Percentiles rank a stretch among this genome's conserved stretches.
These are phyloP conservation scores for Brevipalpus yothersi DNA, from an alignment of 1,140 invertebrate genomes.

Conservation along the genomic window DNA sequence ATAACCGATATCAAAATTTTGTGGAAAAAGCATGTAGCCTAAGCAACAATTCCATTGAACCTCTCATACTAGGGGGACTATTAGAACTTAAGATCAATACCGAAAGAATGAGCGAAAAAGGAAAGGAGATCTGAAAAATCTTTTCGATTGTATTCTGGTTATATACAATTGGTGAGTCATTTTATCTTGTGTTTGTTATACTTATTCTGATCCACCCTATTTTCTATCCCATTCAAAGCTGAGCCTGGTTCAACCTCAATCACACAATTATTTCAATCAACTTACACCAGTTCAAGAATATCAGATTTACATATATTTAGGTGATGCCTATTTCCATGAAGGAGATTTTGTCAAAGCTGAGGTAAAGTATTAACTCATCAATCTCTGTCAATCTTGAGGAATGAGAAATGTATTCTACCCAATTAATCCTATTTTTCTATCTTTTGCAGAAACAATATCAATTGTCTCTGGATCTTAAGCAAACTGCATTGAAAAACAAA, in stretches of 20 bases:
- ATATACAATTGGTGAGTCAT: too few relatives aligned
- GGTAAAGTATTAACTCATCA: too few relatives aligned
- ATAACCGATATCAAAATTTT: conserved; percentile 15
- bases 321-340: neutral
- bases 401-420: neutral
- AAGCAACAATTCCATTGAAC: conserved; percentile 26
- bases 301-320: neutral
- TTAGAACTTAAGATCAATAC: conserved; percentile 41
- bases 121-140: too few relatives aligned
- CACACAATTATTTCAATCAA: neutral
- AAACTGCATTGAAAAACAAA: neutral
- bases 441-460: neutral
- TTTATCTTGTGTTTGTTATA: too few relatives aligned
- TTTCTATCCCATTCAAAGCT: too few relatives aligned
- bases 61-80: conserved; percentile 39
- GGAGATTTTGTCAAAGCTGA: neutral
- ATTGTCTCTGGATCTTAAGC: neutral
- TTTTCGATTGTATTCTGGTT: too few relatives aligned
- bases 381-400: too few relatives aligned
- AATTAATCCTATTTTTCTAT: neutral
- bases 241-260: neutral
- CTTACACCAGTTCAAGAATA: neutral
- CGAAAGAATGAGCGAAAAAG: conserved; percentile 27
- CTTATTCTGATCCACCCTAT: too few relatives aligned
- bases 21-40: conserved; percentile 19